These are phyloP conservation scores for Actinia tenebrosa DNA, from an alignment of 64 coral and sea anemone genomes.

Conservation along the genomic window DNA sequence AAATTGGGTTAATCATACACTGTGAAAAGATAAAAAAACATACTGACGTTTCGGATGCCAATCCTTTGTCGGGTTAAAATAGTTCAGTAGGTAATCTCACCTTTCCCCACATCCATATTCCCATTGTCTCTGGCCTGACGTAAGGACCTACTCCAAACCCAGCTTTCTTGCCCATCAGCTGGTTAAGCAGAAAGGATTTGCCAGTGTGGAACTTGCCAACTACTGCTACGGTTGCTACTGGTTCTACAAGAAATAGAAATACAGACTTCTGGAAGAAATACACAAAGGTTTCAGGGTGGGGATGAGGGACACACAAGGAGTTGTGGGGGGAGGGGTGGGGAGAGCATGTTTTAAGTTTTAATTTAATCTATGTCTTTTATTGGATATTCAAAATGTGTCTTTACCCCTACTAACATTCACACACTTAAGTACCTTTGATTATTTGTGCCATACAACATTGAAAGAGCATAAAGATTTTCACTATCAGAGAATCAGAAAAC, in stretches of 20 bases:
- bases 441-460: no score
- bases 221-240: conserved; percentile 56
- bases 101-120: conserved; percentile 72
- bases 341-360: background rate
- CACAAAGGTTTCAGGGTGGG: background rate
- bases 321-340: background rate
- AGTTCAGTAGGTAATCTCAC: background rate
- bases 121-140: conserved; percentile 56
- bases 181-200: conserved; percentile 62
- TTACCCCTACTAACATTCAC: no score
- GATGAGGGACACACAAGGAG: no score
- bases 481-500: no score
- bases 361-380: no score
- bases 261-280: background rate
- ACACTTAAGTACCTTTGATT: no score
- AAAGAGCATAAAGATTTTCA: no score
- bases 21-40: no score
- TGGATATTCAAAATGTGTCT: no score
- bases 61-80: no score
- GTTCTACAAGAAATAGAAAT: conserved; percentile 28
- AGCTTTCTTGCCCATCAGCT: conserved; percentile 56
- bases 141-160: conserved; percentile 61
- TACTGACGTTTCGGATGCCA: no score
- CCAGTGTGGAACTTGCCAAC: conserved; percentile 62
- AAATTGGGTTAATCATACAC: no score